Conservation (phyloP, 2,113 vertebrate species). For the Campylorhamphus procurvoides region DNA sequence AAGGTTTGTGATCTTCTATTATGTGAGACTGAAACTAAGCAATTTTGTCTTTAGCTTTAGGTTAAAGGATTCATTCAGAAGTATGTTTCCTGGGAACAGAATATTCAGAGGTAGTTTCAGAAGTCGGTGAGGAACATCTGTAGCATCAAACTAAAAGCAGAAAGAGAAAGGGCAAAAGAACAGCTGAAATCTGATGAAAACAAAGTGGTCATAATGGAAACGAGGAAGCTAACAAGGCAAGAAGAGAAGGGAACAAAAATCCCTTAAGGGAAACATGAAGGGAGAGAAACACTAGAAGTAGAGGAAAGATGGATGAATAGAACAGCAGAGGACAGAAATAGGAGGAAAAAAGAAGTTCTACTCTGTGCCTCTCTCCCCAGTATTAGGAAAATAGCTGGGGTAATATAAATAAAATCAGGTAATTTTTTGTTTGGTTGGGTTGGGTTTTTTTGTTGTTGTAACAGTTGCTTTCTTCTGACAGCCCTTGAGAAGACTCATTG, state of each 20-base stretch:
- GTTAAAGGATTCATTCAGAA: slow-evolving; percentile 1
- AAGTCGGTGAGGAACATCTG: not conserved
- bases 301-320: not conserved
- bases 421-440: not conserved
- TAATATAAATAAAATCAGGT: not conserved
- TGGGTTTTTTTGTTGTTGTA: not conserved
- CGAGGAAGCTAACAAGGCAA: slow-evolving; percentile 2
- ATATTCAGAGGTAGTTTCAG: not conserved
- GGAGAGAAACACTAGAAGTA: not conserved
- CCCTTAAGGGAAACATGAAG: not conserved
- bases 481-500: not conserved
- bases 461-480: not conserved
- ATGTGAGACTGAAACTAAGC: not conserved
- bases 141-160: not conserved
- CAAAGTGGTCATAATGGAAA: not conserved
- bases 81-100: not conserved
- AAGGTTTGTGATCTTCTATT: not conserved
- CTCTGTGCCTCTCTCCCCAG: not conserved
- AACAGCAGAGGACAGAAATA: not conserved
- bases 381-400: not conserved
- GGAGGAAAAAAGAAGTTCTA: not conserved
- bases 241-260: slow-evolving; percentile 33
- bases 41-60: not conserved
- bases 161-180: slow-evolving; percentile 13
- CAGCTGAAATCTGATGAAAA: slow-evolving; percentile 25